Percentiles rank a stretch among this genome's conserved stretches.
Conservation (phyloP, 2,888 invertebrate genomes). For the Masnerella sp. region DNA sequence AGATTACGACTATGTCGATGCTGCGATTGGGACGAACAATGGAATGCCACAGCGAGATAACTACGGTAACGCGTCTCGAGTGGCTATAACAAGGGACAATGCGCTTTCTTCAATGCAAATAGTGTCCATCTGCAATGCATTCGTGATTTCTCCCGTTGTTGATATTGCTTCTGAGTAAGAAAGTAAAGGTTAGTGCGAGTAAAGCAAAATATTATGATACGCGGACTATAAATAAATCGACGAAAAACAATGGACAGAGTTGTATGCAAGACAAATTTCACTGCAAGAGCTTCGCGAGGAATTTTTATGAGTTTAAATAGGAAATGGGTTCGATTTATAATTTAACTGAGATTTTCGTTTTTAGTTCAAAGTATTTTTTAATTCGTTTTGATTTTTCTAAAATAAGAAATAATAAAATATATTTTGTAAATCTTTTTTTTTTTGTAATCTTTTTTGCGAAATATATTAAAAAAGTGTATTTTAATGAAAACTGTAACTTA, state of each 20-base stretch:
- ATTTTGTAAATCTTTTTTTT: too few species aligned
- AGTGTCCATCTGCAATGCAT: conserved; percentile 57
- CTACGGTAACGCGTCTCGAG: conserved; percentile 57
- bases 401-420: too few species aligned
- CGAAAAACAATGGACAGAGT: conserved; percentile 33
- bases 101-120: conserved; percentile 61
- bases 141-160: conserved; percentile 56
- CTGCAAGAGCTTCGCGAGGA: background rate
- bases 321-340: too few species aligned
- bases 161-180: conserved; percentile 56
- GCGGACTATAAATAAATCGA: conserved; percentile 23
- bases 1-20: conserved; percentile 60
- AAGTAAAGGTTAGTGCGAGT: conserved; percentile 54
- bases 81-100: conserved; percentile 60
- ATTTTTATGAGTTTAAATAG: too few species aligned
- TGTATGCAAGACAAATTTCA: conserved; percentile 37
- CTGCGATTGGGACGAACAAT: conserved; percentile 58
- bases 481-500: too few species aligned
- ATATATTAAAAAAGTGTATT: too few species aligned
- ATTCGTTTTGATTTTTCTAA: too few species aligned
- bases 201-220: conserved; percentile 50
- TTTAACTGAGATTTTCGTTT: too few species aligned
- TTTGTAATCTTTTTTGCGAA: too few species aligned
- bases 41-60: conserved; percentile 59
- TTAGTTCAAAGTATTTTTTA: too few species aligned